A percentile compares a stretch with the other conserved stretches of the same genome.
These are phyloP conservation scores for Phyllotreta cruciferae DNA, from an alignment of 2,888 invertebrate species.

Conservation along the genomic window DNA sequence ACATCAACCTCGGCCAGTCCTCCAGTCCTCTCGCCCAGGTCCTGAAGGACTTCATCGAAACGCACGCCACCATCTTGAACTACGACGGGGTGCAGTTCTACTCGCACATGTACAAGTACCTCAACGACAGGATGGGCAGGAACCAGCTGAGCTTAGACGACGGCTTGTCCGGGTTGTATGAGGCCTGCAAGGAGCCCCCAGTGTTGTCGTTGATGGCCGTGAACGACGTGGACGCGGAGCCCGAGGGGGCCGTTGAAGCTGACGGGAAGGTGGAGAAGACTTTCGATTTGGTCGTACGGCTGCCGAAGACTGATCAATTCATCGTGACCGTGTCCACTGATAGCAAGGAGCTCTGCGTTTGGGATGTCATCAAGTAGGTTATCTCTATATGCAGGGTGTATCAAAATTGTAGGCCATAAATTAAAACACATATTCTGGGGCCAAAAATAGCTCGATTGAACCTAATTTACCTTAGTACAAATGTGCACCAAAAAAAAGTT, in stretches of 20 bases:
- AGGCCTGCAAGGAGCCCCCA: conserved; percentile 64
- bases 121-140: conserved; percentile 57
- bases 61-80: conserved; percentile 74
- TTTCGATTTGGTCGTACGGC: conserved; percentile 69
- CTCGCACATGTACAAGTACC: conserved; percentile 69
- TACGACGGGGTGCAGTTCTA: conserved; percentile 86
- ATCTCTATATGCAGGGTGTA: no score
- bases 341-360: conserved; percentile 80
- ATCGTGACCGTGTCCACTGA: conserved; percentile 78
- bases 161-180: conserved; percentile 59
- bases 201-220: conserved; percentile 69
- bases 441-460: no score
- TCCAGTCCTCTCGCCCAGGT: conserved; percentile 62
- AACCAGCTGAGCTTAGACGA: conserved; percentile 50
- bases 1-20: conserved; percentile 68
- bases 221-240: conserved; percentile 53
- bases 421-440: no score
- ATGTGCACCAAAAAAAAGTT: no score
- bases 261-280: conserved; percentile 55
- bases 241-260: conserved; percentile 36
- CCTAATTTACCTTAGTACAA: no score
- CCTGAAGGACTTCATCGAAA: conserved; percentile 74
- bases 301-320: conserved; percentile 73
- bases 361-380: conserved; percentile 72
- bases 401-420: no score